Evolutionary conservation across 2,113 vertebrate genomes (phyloP).

Genomic region (Gallinago media): DNA sequence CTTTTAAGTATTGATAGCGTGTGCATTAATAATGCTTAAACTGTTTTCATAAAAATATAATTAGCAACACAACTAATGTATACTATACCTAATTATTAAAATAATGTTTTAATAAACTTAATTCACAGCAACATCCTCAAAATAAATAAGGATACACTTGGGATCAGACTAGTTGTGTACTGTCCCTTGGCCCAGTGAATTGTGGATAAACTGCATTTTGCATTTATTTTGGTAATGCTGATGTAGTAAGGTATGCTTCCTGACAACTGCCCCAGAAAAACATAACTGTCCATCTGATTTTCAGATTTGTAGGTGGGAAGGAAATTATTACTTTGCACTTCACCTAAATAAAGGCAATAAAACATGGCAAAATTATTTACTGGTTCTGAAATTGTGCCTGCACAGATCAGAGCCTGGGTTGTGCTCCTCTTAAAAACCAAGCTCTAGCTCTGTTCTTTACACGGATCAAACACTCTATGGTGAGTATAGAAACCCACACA

Average conservation of each 20-base stretch:
- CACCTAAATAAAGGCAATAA: slow-evolving; percentile 26
- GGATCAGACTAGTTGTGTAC: not conserved
- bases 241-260: not conserved
- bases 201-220: not conserved
- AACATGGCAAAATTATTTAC: slow-evolving; percentile 3
- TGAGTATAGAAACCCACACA: not conserved
- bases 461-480: not conserved
- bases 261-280: not conserved
- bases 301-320: not conserved
- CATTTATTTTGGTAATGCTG: not conserved
- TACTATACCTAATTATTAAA: not conserved
- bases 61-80: slow-evolving; percentile 33
- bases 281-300: not conserved
- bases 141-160: not conserved
- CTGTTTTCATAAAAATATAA: slow-evolving; percentile 59
- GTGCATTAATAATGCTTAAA: slow-evolving; percentile 46
- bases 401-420: not conserved
- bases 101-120: not conserved
- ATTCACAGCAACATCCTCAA: not conserved
- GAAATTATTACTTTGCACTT: not conserved
- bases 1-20: slow-evolving; percentile 52
- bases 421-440: not conserved
- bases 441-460: not conserved
- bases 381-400: not conserved
- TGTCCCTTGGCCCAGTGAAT: not conserved